Evolutionary conservation across 2,113 vertebrate genomes (phyloP).

Genomic region (Crotalus tigris): DNA sequence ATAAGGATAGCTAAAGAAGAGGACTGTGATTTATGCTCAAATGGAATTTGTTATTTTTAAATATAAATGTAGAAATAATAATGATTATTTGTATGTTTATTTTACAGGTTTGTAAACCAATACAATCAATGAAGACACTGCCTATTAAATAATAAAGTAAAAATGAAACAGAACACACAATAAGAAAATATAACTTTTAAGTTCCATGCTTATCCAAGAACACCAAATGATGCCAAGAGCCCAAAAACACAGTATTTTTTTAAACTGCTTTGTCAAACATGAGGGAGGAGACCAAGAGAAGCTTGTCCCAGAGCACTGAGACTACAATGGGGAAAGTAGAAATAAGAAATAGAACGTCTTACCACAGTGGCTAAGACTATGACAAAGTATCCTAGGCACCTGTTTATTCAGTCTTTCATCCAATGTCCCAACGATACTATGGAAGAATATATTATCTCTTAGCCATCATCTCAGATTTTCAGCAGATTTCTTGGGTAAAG

Average conservation of each 20-base stretch:
- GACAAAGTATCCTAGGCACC: neutral
- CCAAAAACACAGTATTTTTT: neutral
- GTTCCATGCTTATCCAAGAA: neutral
- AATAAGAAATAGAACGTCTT: neutral
- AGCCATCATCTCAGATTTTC: neutral
- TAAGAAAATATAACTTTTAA: neutral
- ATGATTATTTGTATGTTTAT: neutral
- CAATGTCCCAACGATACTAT: neutral
- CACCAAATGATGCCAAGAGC: neutral
- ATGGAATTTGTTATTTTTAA: neutral
- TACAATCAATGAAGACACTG: neutral
- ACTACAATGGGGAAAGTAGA: neutral
- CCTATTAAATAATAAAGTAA: neutral
- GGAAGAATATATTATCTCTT: neutral
- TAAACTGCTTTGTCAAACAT: neutral
- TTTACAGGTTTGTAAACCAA: neutral
- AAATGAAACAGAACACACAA: neutral
- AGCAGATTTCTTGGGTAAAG: neutral
- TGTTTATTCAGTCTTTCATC: neutral
- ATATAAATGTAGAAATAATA: neutral
- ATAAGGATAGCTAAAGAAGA: neutral
- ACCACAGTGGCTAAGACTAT: neutral
- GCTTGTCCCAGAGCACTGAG: neutral
- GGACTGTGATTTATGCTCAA: neutral
- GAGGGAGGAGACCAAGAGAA: neutral